A percentile compares a stretch with the other conserved stretches of the same genome.
phyloP scores from a whole-genome alignment of 1,140 invertebrate genomes.

The Cydia strobilella region DNA sequence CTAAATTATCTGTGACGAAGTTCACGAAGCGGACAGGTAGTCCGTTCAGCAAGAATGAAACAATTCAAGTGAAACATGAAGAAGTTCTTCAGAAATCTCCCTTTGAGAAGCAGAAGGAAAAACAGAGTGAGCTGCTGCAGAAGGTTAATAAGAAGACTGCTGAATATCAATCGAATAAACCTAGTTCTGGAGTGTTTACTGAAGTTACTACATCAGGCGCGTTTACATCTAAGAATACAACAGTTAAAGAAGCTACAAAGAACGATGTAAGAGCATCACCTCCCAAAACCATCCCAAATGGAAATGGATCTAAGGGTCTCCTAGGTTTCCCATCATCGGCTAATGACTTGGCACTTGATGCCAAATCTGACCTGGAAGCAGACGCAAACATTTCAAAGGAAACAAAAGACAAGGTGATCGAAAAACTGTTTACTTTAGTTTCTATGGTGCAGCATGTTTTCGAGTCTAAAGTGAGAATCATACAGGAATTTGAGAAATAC shows the following conservation, averaged over 20 bases:
- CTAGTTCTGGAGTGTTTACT: conserved; percentile 69
- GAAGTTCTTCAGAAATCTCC: conserved; percentile 62
- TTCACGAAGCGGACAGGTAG: conserved; percentile 69
- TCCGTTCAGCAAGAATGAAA: conserved; percentile 52
- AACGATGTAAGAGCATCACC: conserved; percentile 45
- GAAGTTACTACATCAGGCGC: conserved; percentile 72
- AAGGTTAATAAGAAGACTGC: conserved; percentile 70
- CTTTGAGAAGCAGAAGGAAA: conserved; percentile 64
- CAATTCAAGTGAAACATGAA: conserved; percentile 49
- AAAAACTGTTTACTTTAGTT: conserved; percentile 69
- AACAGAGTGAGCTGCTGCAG: conserved; percentile 64
- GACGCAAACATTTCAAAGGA: conserved; percentile 69
- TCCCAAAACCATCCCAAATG: conserved; percentile 38
- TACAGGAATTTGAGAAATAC: conserved; percentile 72
- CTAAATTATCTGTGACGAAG: conserved; percentile 66
- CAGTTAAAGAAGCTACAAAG: conserved; percentile 49
- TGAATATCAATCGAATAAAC: conserved; percentile 70
- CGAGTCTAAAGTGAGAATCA: conserved; percentile 72
- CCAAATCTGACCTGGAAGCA: conserved; percentile 73
- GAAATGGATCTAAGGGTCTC: conserved; percentile 54
- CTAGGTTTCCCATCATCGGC: conserved; percentile 73
- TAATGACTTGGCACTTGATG: conserved; percentile 71
- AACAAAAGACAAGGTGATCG: conserved; percentile 73
- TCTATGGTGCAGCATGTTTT: conserved; percentile 74
- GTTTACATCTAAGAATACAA: conserved; percentile 59